Evolutionary conservation across 2,113 vertebrate genomes (phyloP).

Genomic region (Stictonetta naevosa): DNA sequence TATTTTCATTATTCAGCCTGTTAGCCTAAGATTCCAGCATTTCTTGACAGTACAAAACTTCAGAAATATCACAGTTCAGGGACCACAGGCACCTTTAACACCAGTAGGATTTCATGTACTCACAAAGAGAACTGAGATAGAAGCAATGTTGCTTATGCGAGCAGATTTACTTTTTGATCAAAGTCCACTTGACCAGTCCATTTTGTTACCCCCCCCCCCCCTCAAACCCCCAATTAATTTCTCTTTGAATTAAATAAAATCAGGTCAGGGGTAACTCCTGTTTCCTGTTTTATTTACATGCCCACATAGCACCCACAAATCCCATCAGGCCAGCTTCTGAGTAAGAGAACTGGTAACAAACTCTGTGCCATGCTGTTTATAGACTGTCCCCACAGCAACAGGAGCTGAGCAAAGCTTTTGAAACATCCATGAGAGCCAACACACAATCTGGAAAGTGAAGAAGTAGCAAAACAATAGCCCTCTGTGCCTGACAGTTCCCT

Average conservation of each 20-base stretch:
- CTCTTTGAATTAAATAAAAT: conserved; percentile 49
- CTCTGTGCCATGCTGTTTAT: background rate
- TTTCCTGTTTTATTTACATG: conserved; percentile 58
- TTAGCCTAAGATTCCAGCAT: background rate
- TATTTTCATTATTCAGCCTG: accelerated
- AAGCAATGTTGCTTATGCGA: background rate
- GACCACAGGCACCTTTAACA: background rate
- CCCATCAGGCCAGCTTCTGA: background rate
- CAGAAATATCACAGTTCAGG: background rate
- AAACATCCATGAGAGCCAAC: background rate
- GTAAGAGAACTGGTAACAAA: background rate
- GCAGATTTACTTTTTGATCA: conserved; percentile 66
- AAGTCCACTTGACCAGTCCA: conserved; percentile 46
- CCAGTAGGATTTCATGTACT: background rate
- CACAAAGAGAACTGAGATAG: background rate
- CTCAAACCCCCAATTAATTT: too few species aligned
- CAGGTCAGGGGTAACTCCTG: background rate
- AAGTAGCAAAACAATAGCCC: background rate
- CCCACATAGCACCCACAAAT: background rate
- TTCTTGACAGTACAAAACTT: background rate
- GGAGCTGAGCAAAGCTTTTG: background rate
- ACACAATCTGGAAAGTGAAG: background rate
- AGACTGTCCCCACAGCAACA: accelerated
- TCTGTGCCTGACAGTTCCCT: background rate
- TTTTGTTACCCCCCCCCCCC: conserved; percentile 7